These are phyloP conservation scores for Masticophis lateralis DNA, from an alignment of 2,797 vertebrate genomes.

Conservation along the genomic window DNA sequence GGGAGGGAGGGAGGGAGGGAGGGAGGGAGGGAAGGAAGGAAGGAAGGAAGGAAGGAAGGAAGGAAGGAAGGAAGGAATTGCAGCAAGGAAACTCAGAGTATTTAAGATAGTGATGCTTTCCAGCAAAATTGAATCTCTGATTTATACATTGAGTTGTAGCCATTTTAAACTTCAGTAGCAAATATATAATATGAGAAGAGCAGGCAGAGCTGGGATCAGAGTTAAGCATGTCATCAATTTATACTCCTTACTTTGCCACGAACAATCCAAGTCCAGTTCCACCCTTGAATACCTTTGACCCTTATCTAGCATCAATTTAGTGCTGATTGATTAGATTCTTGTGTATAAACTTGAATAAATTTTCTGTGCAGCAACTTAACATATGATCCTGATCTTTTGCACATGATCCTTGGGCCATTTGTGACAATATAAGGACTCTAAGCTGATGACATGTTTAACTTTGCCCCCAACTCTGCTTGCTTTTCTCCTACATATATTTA, in stretches of 20 bases:
- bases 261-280: not conserved
- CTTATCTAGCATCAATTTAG: not conserved
- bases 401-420: not conserved
- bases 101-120: not conserved
- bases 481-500: too few relatives aligned
- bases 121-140: not conserved
- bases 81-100: not conserved
- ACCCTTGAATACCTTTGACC: not conserved
- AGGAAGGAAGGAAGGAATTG: not conserved
- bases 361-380: not conserved
- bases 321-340: not conserved
- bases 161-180: not conserved
- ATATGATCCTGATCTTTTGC: not conserved
- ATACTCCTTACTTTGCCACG: not conserved
- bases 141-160: not conserved
- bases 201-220: not conserved
- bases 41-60: not conserved
- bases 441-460: too few relatives aligned
- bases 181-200: not conserved
- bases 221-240: not conserved
- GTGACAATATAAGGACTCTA: not conserved
- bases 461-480: too few relatives aligned
- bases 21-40: not conserved
- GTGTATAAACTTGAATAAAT: not conserved
- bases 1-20: not conserved